Conservation (phyloP, 2,888 invertebrate genomes). For the Ennomos fuscantarius region DNA sequence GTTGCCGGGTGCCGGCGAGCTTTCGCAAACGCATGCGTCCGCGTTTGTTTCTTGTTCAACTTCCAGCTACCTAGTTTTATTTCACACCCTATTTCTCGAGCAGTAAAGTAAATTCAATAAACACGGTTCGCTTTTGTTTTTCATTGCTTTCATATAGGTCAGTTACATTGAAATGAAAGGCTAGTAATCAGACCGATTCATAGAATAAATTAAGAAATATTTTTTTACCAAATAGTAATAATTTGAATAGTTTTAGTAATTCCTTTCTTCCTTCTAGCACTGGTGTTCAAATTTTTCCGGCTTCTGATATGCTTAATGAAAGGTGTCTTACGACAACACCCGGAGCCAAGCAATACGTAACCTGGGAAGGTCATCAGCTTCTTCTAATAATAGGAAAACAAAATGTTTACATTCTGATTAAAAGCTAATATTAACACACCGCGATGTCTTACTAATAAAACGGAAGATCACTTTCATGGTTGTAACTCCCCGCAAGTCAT, state of each 20-base stretch:
- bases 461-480: slow-evolving; percentile 16
- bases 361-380: too few species aligned
- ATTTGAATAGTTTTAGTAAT: too few species aligned
- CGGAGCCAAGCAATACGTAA: too few species aligned
- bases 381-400: too few species aligned
- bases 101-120: slow-evolving; percentile 59
- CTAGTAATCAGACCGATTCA: background rate
- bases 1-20: slow-evolving; percentile 39
- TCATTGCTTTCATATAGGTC: slow-evolving; percentile 47
- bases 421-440: background rate
- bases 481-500: slow-evolving; percentile 13
- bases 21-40: slow-evolving; percentile 46
- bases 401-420: too few species aligned
- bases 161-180: slow-evolving; percentile 8
- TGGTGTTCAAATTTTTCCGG: too few species aligned
- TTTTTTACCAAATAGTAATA: too few species aligned
- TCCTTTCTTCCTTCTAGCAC: too few species aligned
- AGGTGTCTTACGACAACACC: too few species aligned
- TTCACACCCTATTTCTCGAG: slow-evolving; percentile 65
- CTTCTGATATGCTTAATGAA: too few species aligned
- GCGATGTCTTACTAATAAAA: slow-evolving; percentile 9
- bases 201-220: too few species aligned
- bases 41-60: slow-evolving; percentile 61
- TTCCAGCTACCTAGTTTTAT: slow-evolving; percentile 72
- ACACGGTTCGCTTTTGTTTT: slow-evolving; percentile 51